Conservation (phyloP, 2,113 vertebrate species). For the Indicator maculatus region DNA sequence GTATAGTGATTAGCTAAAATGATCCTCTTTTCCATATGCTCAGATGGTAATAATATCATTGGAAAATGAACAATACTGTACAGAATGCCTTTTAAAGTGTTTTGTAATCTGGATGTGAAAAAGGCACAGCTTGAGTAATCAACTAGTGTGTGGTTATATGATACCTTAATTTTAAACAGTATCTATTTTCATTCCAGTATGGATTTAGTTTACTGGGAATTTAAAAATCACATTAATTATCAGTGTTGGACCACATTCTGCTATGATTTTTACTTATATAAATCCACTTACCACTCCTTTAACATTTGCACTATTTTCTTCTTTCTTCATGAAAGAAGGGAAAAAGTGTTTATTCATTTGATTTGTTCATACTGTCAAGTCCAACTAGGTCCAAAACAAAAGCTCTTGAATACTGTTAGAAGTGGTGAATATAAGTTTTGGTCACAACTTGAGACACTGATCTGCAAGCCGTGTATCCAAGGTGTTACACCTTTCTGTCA, state of each 20-base stretch:
- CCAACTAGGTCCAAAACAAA: neutral
- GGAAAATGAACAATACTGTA: neutral
- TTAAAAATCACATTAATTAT: neutral
- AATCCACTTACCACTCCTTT: neutral
- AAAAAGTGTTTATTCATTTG: neutral
- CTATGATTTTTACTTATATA: neutral
- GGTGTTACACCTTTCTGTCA: neutral
- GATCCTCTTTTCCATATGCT: neutral
- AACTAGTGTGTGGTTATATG: neutral
- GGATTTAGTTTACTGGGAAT: neutral
- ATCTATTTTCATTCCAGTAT: neutral
- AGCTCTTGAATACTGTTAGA: neutral
- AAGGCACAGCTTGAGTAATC: neutral
- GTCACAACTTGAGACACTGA: neutral
- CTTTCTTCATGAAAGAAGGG: neutral
- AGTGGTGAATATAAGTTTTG: neutral
- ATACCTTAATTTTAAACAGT: neutral
- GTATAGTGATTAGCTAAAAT: constrained; percentile 2
- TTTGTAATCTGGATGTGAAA: constrained; percentile 7
- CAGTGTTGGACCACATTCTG: neutral
- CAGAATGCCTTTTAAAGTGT: neutral
- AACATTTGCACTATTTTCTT: neutral
- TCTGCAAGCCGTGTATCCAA: neutral
- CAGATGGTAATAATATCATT: neutral
- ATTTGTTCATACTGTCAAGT: neutral